Evolutionary conservation across 1,140 invertebrate genomes (phyloP).

Genomic region (Drosophila pachea): DNA sequence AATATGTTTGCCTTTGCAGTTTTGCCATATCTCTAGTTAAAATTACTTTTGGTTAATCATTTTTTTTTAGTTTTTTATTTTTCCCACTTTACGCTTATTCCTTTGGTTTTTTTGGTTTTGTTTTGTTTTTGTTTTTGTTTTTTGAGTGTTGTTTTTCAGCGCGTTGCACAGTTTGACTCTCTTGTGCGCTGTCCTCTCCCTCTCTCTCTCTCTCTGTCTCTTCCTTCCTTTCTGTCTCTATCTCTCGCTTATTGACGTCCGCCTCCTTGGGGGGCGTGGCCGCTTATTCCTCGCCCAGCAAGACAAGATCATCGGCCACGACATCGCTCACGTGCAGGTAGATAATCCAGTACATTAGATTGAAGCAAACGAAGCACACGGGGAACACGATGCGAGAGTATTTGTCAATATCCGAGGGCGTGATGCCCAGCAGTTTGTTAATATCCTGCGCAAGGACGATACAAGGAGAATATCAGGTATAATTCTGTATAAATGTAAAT

Average conservation of each 20-base stretch:
- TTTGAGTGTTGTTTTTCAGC: constrained; percentile 64
- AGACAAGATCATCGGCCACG: constrained; percentile 93
- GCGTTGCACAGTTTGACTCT: constrained; percentile 71
- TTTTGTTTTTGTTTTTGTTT: constrained; percentile 41
- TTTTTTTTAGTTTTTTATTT: constrained; percentile 3
- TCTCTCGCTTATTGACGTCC: not conserved
- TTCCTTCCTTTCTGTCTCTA: not conserved
- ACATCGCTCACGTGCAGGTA: constrained; percentile 97
- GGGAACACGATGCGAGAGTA: constrained; percentile 97
- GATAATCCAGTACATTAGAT: constrained; percentile 99
- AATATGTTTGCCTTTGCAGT: constrained; percentile 65
- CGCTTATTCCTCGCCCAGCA: constrained; percentile 85
- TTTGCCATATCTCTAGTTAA: constrained; percentile 69
- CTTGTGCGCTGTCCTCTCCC: constrained; percentile 64
- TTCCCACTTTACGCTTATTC: no score
- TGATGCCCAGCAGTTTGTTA: constrained; percentile 93
- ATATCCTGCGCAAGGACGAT: constrained; percentile 82
- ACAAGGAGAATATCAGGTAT: no score
- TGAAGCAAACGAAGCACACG: constrained; percentile 98
- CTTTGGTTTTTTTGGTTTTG: constrained; percentile 6
- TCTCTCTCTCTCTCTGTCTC: constrained; percentile 12
- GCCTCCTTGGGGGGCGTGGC: constrained; percentile 7
- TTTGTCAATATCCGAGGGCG: constrained; percentile 97
- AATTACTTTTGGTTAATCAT: constrained; percentile 63
- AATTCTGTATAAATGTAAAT: no score